phyloP scores from a whole-genome alignment of 2,113 vertebrate species.

The Phaethornis superciliosus region DNA sequence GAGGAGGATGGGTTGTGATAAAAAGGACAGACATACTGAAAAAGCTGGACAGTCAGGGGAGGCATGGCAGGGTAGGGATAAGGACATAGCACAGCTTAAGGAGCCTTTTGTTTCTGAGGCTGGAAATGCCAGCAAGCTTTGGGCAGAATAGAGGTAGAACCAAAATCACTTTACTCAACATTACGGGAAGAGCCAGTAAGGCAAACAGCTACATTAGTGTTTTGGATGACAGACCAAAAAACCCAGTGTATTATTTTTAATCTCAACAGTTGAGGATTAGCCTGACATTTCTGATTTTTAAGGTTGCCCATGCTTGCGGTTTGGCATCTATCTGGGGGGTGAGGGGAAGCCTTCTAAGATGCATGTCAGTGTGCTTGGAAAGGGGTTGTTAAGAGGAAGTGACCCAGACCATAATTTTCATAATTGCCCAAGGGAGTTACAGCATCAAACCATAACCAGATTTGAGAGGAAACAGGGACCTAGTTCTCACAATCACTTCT shows the following conservation, averaged over 20 bases:
- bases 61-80: not conserved
- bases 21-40: not conserved
- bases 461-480: not conserved
- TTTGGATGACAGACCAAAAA: not conserved
- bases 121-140: not conserved
- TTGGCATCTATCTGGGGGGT: not conserved
- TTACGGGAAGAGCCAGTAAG: not conserved
- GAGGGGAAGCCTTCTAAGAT: not conserved
- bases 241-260: not conserved
- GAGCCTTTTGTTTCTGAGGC: not conserved
- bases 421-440: not conserved
- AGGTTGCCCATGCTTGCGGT: not conserved
- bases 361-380: not conserved
- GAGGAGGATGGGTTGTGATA: not conserved
- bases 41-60: not conserved
- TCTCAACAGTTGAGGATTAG: not conserved
- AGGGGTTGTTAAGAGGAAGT: not conserved
- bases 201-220: not conserved
- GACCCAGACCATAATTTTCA: not conserved
- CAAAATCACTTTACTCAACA: fast-evolving
- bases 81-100: not conserved
- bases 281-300: not conserved
- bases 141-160: not conserved
- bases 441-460: not conserved
- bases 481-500: not conserved